Conservation (phyloP, 2,113 vertebrate species). For the Sorex araneus region DNA sequence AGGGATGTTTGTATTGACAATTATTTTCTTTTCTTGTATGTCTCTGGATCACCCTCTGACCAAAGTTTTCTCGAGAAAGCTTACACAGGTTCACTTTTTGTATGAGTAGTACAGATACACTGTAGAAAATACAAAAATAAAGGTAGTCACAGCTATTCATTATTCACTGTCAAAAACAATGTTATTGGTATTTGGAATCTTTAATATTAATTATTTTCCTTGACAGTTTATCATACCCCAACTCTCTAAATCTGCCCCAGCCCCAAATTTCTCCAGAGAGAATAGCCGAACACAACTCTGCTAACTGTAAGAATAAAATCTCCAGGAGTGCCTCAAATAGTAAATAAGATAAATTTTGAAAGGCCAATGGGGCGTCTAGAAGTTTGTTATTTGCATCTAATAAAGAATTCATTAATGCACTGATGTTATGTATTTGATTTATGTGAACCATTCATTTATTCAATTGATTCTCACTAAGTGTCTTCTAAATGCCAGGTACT, state of each 20-base stretch:
- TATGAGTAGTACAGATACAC: neutral
- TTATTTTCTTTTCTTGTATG: neutral
- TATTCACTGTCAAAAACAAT: constrained; percentile 15
- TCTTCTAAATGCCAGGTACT: neutral
- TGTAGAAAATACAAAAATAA: constrained; percentile 20
- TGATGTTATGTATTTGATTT: neutral
- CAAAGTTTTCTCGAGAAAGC: neutral
- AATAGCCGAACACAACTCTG: neutral
- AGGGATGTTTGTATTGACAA: neutral
- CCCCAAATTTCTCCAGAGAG: neutral
- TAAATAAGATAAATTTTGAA: neutral
- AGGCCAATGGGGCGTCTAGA: neutral
- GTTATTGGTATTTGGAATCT: neutral
- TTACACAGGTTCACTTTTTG: neutral
- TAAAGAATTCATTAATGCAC: neutral
- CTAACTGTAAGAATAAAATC: constrained; percentile 19
- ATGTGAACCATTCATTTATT: neutral
- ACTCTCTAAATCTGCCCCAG: neutral
- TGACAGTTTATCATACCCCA: neutral
- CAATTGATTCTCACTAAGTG: neutral
- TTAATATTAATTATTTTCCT: constrained; percentile 8
- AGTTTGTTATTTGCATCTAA: neutral
- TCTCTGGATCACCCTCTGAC: neutral
- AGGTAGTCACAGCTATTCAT: neutral
- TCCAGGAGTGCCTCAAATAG: neutral